Conservation (phyloP, 1,140 invertebrate genomes). For the Leptinotarsa defecta region DNA sequence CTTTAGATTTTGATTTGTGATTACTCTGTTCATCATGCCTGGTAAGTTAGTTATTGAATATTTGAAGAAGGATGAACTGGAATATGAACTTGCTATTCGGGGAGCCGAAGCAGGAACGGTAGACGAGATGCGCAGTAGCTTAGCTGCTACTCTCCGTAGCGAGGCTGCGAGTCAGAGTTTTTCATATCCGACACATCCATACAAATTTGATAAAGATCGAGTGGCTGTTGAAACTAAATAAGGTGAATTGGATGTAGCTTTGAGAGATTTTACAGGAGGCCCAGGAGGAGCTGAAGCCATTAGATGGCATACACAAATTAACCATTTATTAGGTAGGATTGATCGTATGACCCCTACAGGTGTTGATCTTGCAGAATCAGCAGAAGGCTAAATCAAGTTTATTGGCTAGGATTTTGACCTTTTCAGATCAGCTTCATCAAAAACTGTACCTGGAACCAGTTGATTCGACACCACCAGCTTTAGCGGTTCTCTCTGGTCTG, state of each 20-base stretch:
- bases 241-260: neutral
- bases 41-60: neutral
- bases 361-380: neutral
- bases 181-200: neutral
- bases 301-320: neutral
- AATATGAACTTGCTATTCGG: neutral
- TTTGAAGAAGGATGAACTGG: neutral
- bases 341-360: neutral
- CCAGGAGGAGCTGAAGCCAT: neutral
- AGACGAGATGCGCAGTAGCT: neutral
- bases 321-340: neutral
- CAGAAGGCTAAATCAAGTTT: neutral
- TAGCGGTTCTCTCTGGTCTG: neutral
- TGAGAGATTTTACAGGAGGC: neutral
- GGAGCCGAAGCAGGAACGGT: neutral
- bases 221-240: neutral
- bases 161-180: neutral
- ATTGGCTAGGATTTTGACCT: no score
- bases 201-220: neutral
- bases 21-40: constrained; percentile 1
- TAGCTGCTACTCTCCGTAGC: neutral
- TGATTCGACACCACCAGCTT: neutral
- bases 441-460: neutral
- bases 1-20: neutral
- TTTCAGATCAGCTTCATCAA: neutral